A percentile compares a stretch with the other conserved stretches of the same genome.
Evolutionary conservation across 23 tunicate species (phyloP).

Genomic region (Styela plicata): DNA sequence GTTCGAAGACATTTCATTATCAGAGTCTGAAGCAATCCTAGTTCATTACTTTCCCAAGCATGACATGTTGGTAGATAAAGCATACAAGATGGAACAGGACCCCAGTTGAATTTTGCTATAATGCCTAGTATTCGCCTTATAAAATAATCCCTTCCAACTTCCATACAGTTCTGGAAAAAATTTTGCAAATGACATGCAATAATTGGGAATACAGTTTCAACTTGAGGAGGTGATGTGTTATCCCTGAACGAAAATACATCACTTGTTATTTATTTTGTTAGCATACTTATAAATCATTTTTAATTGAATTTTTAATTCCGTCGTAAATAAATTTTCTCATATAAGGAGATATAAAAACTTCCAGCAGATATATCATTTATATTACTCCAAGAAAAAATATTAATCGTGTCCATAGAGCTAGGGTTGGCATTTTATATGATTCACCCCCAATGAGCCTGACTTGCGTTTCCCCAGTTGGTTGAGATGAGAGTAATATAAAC

Average conservation of each 20-base stretch:
- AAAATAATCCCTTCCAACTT: not conserved
- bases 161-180: not conserved
- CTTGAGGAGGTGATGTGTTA: not conserved
- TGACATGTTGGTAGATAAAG: not conserved
- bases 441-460: too few relatives aligned
- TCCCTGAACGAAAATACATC: not conserved
- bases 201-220: not conserved
- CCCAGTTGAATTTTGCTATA: slow-evolving; percentile 4
- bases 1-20: slow-evolving; percentile 5
- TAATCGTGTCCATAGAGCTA: too few relatives aligned
- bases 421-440: too few relatives aligned
- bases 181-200: not conserved
- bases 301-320: too few relatives aligned
- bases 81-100: slow-evolving; percentile 10
- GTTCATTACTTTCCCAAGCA: slow-evolving; percentile 13
- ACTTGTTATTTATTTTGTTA: too few relatives aligned
- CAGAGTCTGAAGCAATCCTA: slow-evolving; percentile 6
- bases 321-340: too few relatives aligned
- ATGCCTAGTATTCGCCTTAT: not conserved
- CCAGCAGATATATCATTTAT: too few relatives aligned
- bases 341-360: too few relatives aligned
- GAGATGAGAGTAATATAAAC: too few relatives aligned
- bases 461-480: too few relatives aligned
- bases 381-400: too few relatives aligned
- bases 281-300: too few relatives aligned